Evolutionary conservation across 2,797 vertebrate species (phyloP), one percentile per base, ranked within the genome.

Genomic region (Erpetoichthys calabaricus): DNA sequence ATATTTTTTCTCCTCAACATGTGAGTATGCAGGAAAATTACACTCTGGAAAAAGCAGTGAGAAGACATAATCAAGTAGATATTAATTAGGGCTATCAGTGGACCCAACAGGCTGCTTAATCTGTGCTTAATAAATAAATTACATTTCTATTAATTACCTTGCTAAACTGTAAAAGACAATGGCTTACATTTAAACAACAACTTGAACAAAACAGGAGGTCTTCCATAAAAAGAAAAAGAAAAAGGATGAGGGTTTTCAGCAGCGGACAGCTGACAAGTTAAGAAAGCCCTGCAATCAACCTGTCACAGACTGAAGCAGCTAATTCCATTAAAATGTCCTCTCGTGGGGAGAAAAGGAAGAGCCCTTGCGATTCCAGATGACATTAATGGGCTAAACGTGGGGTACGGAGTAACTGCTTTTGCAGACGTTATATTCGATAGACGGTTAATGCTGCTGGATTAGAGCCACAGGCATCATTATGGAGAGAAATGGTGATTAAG

Each of bases 241-340:
- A n/a, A n/a, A n/a, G n/a, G n/a, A n/a, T n/a, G n/a, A n/a, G n/a
- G n/a, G n/a, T 46, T 47, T 49, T 42, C 9, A 8, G 47, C 53
- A 42, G 54, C 7, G 45, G 8, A 9, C 49, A 55, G 47, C n/a
- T 57, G 58, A 60, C 58, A 57, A 10, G 55, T 5, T 9, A 10
- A 65, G 53, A 61, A 73, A 57, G 57, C 43, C 50, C 57, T 55
- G 45, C 54, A 67, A 47, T 42, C 58, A 62, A 4, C 60, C 67
- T 62, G 47, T 57, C 60, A 68, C 65, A 56, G 10, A 42, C 63
- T 47, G 51, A 63, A 69, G 70, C 71, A 47, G 10, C 51, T 58
- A 57, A 74, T 68, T 68, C 68, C 58, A 59, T 69, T 66, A 63
- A 73, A 67, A 63, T 57, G 44, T 53, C 8, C 44, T 59, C 59